phyloP scores from a whole-genome alignment of 2,888 invertebrate species.

The Lapara coniferarum region DNA sequence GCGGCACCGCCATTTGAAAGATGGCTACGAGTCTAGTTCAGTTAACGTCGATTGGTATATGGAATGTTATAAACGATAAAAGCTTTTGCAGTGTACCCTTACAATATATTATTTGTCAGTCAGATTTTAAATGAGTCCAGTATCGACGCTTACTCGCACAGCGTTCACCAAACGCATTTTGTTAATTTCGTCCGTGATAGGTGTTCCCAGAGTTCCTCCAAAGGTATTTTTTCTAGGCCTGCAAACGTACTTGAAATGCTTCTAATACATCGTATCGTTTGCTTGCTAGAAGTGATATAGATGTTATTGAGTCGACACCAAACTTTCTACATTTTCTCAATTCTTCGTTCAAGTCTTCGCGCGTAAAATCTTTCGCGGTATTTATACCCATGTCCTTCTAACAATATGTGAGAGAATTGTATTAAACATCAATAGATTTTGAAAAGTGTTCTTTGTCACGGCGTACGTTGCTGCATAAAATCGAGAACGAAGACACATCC shows the following conservation, averaged over 20 bases:
- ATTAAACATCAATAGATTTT: slow-evolving; percentile 51
- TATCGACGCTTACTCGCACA: slow-evolving; percentile 54
- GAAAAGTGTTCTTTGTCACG: slow-evolving; percentile 47
- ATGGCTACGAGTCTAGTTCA: slow-evolving; percentile 47
- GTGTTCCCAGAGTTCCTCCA: slow-evolving; percentile 56
- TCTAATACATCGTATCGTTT: slow-evolving; percentile 51
- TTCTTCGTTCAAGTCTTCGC: slow-evolving; percentile 50
- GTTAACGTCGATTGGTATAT: slow-evolving; percentile 41
- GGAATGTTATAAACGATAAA: slow-evolving; percentile 36
- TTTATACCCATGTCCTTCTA: slow-evolving; percentile 56
- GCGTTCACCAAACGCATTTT: slow-evolving; percentile 53
- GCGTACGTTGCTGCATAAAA: slow-evolving; percentile 46
- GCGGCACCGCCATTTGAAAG: slow-evolving; percentile 43
- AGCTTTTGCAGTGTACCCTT: slow-evolving; percentile 28
- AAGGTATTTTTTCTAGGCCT: slow-evolving; percentile 50
- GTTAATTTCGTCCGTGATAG: slow-evolving; percentile 46
- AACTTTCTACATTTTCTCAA: slow-evolving; percentile 54
- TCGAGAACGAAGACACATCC: slow-evolving; percentile 52
- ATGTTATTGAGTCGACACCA: slow-evolving; percentile 51
- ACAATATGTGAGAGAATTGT: slow-evolving; percentile 49
- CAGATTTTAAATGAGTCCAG: slow-evolving; percentile 50
- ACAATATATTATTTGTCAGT: slow-evolving; percentile 21
- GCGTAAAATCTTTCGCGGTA: slow-evolving; percentile 45
- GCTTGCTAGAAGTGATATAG: slow-evolving; percentile 53
- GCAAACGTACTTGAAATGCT: slow-evolving; percentile 41